phyloP scores from a whole-genome alignment of 2,113 vertebrate genomes.

The Taxidea taxus region DNA sequence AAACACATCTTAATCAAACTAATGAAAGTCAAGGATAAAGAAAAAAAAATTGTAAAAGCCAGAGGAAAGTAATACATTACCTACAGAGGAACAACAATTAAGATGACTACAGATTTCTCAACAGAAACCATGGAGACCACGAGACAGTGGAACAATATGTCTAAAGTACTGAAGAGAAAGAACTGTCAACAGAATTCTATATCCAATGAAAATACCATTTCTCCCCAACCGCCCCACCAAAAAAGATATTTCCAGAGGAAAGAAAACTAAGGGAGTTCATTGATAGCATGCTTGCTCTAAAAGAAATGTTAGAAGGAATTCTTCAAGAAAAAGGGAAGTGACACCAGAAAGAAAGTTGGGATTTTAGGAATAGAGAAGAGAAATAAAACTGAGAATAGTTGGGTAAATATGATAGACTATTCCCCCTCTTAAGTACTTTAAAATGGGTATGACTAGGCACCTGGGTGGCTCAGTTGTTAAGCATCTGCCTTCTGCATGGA shows the following conservation, averaged over 20 bases:
- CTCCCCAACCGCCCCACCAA: background rate
- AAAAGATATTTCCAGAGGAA: constrained; percentile 25
- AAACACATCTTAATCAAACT: constrained; percentile 17
- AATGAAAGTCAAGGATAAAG: background rate
- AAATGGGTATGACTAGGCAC: background rate
- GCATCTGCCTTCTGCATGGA: too few species aligned
- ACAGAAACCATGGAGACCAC: background rate
- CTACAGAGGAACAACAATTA: background rate
- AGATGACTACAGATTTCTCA: background rate
- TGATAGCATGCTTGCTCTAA: background rate
- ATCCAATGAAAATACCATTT: background rate
- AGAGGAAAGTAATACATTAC: background rate
- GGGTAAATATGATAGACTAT: background rate
- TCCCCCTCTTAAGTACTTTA: background rate
- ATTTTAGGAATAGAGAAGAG: background rate
- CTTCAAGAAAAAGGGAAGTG: background rate
- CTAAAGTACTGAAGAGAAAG: background rate
- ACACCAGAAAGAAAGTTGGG: background rate
- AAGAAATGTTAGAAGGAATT: constrained; percentile 1
- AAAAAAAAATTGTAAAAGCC: background rate
- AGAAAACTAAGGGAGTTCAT: constrained; percentile 17
- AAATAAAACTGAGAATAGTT: background rate
- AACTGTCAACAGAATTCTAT: background rate
- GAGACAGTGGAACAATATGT: background rate
- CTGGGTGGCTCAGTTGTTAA: too few species aligned